Percentiles rank a stretch among this genome's conserved stretches.
phyloP scores from a whole-genome alignment of 2,888 invertebrate species.

The Rosalia funebris region DNA sequence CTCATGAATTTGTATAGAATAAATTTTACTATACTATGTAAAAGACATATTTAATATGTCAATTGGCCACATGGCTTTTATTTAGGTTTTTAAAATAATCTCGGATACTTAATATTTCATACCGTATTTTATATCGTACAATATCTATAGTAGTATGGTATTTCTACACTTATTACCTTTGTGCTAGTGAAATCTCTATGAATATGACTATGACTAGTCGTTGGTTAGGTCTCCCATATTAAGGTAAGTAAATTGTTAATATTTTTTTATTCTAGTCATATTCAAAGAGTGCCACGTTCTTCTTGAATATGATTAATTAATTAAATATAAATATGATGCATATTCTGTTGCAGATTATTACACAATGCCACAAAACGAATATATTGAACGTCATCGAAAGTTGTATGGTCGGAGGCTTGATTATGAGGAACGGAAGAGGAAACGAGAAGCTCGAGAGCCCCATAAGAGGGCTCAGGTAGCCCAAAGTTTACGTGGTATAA shows the following conservation, averaged over 20 bases:
- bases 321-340: constrained; percentile 37
- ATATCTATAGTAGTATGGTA: too few species aligned
- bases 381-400: constrained; percentile 97
- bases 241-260: constrained; percentile 54
- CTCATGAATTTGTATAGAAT: too few species aligned
- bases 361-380: constrained; percentile 98
- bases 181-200: constrained; percentile 52
- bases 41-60: background rate
- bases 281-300: constrained; percentile 55
- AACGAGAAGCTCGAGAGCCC: constrained; percentile 93
- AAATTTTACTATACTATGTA: too few species aligned
- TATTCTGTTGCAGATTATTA: constrained; percentile 40
- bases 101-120: too few species aligned
- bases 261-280: constrained; percentile 58
- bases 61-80: background rate
- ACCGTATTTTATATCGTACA: too few species aligned
- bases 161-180: too few species aligned
- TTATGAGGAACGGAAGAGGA: constrained; percentile 96
- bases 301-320: constrained; percentile 59
- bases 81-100: too few species aligned
- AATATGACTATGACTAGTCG: constrained; percentile 60
- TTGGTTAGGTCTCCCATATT: constrained; percentile 20
- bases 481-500: constrained; percentile 90
- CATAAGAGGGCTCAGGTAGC: constrained; percentile 93
- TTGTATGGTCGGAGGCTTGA: constrained; percentile 95